Conservation (phyloP, 2,797 vertebrate species). For the Sebastes reedi region DNA sequence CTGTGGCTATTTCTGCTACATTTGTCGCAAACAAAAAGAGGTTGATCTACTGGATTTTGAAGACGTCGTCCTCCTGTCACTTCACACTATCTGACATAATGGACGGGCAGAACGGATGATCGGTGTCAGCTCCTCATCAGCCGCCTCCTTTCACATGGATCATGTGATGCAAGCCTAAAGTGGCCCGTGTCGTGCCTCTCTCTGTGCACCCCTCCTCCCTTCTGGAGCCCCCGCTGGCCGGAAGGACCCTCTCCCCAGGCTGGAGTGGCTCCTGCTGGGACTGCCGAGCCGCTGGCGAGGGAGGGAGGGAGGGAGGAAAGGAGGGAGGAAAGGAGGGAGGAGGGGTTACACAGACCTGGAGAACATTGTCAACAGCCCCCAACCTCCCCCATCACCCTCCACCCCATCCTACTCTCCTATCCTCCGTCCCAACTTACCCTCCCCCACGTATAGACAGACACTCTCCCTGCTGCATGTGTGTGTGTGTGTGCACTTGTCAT, state of each 20-base stretch:
- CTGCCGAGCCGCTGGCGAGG: conserved; percentile 59
- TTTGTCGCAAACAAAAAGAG: conserved; percentile 83
- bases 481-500: conserved; percentile 41
- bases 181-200: conserved; percentile 46
- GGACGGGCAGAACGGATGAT: conserved; percentile 77
- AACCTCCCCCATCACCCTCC: conserved; percentile 53
- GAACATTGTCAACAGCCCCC: conserved; percentile 66
- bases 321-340: conserved; percentile 3
- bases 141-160: conserved; percentile 69
- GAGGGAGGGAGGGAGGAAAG: conserved; percentile 23
- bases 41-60: conserved; percentile 70
- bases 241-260: conserved; percentile 76
- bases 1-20: conserved; percentile 83
- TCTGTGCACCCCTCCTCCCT: conserved; percentile 1
- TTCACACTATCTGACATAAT: conserved; percentile 79
- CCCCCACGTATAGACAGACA: conserved; percentile 65
- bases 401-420: conserved; percentile 23
- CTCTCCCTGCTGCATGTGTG: conserved; percentile 32
- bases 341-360: conserved; percentile 56
- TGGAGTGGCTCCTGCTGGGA: conserved; percentile 83
- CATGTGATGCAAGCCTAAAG: conserved; percentile 72
- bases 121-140: conserved; percentile 77
- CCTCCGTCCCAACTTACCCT: conserved; percentile 46
- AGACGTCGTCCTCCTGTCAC: conserved; percentile 74
- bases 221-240: conserved; percentile 69